These are phyloP conservation scores for Hemistola chrysoprasaria DNA, from an alignment of 2,888 invertebrate species.

Conservation along the genomic window DNA sequence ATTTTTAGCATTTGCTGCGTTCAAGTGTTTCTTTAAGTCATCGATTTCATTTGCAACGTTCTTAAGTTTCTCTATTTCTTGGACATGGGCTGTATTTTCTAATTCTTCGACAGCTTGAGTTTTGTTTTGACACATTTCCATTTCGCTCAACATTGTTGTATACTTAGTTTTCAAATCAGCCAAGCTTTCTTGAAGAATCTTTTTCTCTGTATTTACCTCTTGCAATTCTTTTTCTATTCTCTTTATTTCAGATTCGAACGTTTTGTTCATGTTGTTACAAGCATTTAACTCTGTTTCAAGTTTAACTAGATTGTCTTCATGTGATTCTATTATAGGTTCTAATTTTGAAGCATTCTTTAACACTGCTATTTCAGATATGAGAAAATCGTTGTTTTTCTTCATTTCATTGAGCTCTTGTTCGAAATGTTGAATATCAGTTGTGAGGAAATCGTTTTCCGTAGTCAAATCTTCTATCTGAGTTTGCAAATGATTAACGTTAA, in stretches of 20 bases:
- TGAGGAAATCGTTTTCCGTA: conserved; percentile 73
- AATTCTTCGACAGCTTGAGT: conserved; percentile 72
- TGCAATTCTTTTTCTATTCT: conserved; percentile 80
- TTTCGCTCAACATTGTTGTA: conserved; percentile 71
- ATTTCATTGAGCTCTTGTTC: conserved; percentile 85
- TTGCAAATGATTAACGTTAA: conserved; percentile 75
- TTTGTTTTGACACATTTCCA: conserved; percentile 66
- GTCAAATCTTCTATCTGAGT: conserved; percentile 81
- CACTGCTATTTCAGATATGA: conserved; percentile 85
- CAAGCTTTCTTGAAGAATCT: conserved; percentile 74
- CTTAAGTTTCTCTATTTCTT: conserved; percentile 48
- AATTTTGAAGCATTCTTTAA: conserved; percentile 85
- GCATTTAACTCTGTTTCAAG: conserved; percentile 86
- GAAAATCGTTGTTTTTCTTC: conserved; percentile 86
- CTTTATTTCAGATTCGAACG: conserved; percentile 82
- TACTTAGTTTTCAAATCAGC: conserved; percentile 78
- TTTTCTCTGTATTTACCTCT: conserved; percentile 64
- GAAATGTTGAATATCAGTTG: conserved; percentile 70
- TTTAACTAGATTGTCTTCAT: conserved; percentile 85
- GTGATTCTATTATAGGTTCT: conserved; percentile 87
- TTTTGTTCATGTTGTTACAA: conserved; percentile 79
- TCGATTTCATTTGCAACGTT: conserved; percentile 64
- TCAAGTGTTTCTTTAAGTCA: conserved; percentile 63
- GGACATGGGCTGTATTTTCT: conserved; percentile 59
- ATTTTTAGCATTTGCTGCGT: conserved; percentile 59